Conservation (phyloP, 2,888 invertebrate species). For the Lepidocyrtinus sp. region DNA sequence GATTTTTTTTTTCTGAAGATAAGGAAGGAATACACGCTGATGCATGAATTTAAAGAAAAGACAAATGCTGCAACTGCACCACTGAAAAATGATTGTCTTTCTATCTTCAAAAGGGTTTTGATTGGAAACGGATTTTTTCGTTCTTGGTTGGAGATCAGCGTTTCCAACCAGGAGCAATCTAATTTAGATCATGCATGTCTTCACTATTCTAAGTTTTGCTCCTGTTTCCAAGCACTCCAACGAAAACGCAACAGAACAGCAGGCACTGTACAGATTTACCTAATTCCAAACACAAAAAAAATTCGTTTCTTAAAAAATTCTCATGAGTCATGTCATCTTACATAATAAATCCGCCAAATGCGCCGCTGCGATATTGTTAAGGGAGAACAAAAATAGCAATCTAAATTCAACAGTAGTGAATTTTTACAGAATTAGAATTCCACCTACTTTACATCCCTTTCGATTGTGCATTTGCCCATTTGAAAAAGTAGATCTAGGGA, state of each 20-base stretch:
- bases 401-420: neutral
- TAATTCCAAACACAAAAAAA: constrained; percentile 25
- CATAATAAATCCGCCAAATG: constrained; percentile 23
- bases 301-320: constrained; percentile 37
- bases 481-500: neutral
- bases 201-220: too few relatives aligned
- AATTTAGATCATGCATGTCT: neutral
- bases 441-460: neutral
- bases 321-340: constrained; percentile 46
- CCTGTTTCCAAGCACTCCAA: too few relatives aligned
- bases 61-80: neutral
- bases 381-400: neutral
- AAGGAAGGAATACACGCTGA: constrained; percentile 18
- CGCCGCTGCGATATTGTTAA: constrained; percentile 37
- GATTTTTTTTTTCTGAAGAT: neutral
- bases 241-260: too few relatives aligned
- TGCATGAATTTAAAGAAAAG: neutral
- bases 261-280: constrained; percentile 33
- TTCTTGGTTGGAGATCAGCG: constrained; percentile 35
- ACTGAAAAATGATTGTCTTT: constrained; percentile 26
- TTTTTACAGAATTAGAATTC: neutral
- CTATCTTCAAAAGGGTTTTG: constrained; percentile 22
- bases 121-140: constrained; percentile 51
- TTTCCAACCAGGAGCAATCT: constrained; percentile 40
- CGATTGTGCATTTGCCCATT: neutral